A percentile compares a stretch with the other conserved stretches of the same genome.
These are phyloP conservation scores for Euplexia lucipara DNA, from an alignment of 2,888 invertebrate genomes.

Conservation along the genomic window DNA sequence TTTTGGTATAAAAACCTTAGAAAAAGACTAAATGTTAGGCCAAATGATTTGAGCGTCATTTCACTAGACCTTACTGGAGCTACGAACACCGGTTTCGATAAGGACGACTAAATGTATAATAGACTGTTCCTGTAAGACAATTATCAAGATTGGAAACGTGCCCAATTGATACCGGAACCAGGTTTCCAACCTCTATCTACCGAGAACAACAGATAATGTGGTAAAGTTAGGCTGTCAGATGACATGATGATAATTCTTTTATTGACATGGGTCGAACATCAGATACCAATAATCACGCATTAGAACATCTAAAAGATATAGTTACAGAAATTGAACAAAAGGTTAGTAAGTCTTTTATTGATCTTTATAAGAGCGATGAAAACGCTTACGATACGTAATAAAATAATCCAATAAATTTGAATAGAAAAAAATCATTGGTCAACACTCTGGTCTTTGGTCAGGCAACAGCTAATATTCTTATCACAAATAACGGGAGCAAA, in stretches of 20 bases:
- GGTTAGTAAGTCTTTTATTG: not conserved
- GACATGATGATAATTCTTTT: not conserved
- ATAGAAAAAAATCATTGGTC: slow-evolving; percentile 15
- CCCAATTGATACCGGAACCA: slow-evolving; percentile 39
- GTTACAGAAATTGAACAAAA: not conserved
- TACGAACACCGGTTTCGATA: slow-evolving; percentile 18
- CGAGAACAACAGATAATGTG: slow-evolving; percentile 5
- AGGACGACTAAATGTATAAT: slow-evolving; percentile 16
- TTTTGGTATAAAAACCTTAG: not conserved
- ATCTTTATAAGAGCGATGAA: not conserved
- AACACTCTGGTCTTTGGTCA: slow-evolving; percentile 18
- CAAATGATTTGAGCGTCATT: slow-evolving; percentile 4
- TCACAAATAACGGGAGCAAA: slow-evolving; percentile 28
- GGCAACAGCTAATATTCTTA: slow-evolving; percentile 21
- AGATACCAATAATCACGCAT: no score
- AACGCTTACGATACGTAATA: not conserved
- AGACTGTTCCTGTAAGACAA: slow-evolving; percentile 25
- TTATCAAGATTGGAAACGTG: slow-evolving; percentile 51
- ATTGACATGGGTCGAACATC: not conserved
- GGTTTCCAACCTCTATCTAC: slow-evolving; percentile 1
- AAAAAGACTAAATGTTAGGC: not conserved
- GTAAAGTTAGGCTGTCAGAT: slow-evolving; percentile 14
- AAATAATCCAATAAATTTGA: slow-evolving; percentile 17
- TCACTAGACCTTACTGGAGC: not conserved
- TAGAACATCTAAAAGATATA: no score